Conservation (phyloP, 1,140 invertebrate genomes). For the Atta colombica region DNA sequence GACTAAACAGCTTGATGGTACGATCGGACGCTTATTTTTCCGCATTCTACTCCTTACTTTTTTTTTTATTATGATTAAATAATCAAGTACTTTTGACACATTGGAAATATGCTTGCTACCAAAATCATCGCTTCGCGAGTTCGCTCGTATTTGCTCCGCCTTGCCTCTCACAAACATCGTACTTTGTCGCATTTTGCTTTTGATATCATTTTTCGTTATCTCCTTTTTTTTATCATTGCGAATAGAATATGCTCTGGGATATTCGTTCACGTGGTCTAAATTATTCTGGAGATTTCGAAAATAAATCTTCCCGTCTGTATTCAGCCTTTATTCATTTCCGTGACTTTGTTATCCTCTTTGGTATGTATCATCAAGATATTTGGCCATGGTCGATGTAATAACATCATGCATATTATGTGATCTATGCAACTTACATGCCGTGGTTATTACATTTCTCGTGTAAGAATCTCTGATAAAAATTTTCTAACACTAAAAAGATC, state of each 20-base stretch:
- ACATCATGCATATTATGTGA: background rate
- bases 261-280: background rate
- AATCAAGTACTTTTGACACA: constrained; percentile 25
- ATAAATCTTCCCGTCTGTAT: background rate
- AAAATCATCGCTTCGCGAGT: constrained; percentile 1
- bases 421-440: background rate
- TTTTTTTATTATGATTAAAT: constrained; percentile 41
- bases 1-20: constrained; percentile 51
- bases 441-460: background rate
- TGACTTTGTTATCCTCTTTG: constrained; percentile 42
- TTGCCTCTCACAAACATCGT: background rate
- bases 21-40: constrained; percentile 25
- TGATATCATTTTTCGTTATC: background rate
- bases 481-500: constrained; percentile 35
- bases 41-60: background rate
- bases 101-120: constrained; percentile 11
- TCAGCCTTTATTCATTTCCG: constrained; percentile 29
- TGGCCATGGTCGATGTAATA: constrained; percentile 28
- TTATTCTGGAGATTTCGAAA: constrained; percentile 6
- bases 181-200: background rate
- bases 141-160: background rate
- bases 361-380: constrained; percentile 45
- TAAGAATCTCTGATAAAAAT: constrained; percentile 43
- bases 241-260: constrained; percentile 5
- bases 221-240: background rate